A percentile compares a stretch with the other conserved stretches of the same genome.
Evolutionary conservation across 2,113 vertebrate genomes (phyloP).

Genomic region (Lophotis ruficrista): DNA sequence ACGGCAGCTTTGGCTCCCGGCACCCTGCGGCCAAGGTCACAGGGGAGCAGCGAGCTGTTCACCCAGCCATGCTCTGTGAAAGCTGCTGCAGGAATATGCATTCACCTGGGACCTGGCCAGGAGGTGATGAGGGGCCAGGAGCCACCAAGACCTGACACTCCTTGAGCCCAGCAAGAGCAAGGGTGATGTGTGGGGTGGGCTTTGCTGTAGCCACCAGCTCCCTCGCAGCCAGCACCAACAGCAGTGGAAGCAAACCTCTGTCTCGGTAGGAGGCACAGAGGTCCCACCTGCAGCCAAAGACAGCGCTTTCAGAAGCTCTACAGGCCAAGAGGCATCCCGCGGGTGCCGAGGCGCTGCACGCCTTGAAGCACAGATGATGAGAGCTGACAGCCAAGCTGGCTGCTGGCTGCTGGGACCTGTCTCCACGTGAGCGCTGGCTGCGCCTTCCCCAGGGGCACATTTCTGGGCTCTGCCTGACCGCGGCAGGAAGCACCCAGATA

Average conservation of each 20-base stretch:
- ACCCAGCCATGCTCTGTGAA: neutral
- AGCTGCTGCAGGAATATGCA: neutral
- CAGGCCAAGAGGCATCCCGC: neutral
- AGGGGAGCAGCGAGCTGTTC: rapidly evolving
- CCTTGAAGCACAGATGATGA: neutral
- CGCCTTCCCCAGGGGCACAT: neutral
- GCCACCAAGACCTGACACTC: neutral
- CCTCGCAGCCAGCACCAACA: neutral
- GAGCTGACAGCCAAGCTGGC: rapidly evolving
- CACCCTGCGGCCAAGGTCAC: neutral
- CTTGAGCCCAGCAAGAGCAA: rapidly evolving
- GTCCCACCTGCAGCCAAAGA: neutral
- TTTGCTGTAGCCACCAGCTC: neutral
- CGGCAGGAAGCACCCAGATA: neutral
- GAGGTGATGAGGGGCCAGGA: neutral
- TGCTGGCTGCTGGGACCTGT: neutral
- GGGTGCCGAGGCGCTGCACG: neutral
- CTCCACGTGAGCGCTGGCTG: neutral
- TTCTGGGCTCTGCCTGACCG: slow-evolving; percentile 1
- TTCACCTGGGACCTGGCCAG: neutral
- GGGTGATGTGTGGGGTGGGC: neutral
- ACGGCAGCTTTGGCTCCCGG: neutral
- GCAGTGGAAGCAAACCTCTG: neutral
- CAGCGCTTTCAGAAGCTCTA: neutral
- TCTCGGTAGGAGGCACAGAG: neutral